phyloP scores from a whole-genome alignment of 2,888 invertebrate genomes.

The Cerceris rybyensis region DNA sequence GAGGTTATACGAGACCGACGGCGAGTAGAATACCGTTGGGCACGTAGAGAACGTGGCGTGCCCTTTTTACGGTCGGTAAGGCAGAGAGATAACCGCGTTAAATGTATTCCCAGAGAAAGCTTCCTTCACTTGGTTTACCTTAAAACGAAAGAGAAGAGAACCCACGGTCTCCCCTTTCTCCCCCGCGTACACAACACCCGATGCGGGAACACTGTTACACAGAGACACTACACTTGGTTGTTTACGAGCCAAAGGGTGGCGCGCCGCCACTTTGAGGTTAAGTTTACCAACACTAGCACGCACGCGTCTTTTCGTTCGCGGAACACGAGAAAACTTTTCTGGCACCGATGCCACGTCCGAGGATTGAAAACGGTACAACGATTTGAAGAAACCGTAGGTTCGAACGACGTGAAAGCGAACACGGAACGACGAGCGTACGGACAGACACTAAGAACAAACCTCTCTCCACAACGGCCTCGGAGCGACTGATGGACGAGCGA shows the following conservation, averaged over 20 bases:
- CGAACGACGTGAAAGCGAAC: conserved; percentile 31
- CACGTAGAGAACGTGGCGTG: conserved; percentile 57
- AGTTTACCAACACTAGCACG: conserved; percentile 60
- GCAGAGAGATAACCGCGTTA: conserved; percentile 46
- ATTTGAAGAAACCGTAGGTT: conserved; percentile 9
- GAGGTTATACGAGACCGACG: conserved; percentile 56
- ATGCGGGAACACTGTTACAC: conserved; percentile 46
- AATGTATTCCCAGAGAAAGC: conserved; percentile 13
- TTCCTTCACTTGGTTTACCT: not conserved
- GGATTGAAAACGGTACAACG: conserved; percentile 14
- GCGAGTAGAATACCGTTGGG: conserved; percentile 36
- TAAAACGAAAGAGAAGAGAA: conserved; percentile 12
- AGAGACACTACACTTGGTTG: conserved; percentile 55
- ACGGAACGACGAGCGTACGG: conserved; percentile 26
- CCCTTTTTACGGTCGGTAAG: conserved; percentile 63
- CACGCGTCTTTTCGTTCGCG: conserved; percentile 43
- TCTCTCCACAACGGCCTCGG: conserved; percentile 71
- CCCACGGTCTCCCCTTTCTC: conserved; percentile 5
- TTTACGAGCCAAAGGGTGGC: conserved; percentile 45
- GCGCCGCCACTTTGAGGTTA: conserved; percentile 60
- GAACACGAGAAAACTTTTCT: conserved; percentile 16
- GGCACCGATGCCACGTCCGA: conserved; percentile 5
- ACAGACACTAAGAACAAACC: conserved; percentile 51
- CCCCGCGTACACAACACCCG: conserved; percentile 11
- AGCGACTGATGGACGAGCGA: conserved; percentile 76